These are phyloP conservation scores for Protosalanx chinensis DNA, from an alignment of 2,797 vertebrate species.

Conservation along the genomic window DNA sequence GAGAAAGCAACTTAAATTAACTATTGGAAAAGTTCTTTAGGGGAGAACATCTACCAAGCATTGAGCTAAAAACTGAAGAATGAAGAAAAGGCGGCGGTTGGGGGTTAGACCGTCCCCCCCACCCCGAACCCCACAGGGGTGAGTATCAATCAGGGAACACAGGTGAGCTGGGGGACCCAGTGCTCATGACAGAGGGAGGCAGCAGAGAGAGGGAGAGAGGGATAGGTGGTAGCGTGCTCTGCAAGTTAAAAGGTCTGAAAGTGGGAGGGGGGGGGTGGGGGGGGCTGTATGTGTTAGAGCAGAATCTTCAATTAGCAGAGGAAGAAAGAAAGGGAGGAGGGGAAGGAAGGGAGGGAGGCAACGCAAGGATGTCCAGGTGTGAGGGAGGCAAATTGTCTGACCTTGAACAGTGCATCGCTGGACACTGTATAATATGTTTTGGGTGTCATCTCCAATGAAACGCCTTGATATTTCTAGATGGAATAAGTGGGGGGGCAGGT, in stretches of 20 bases:
- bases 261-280: constrained; percentile 27
- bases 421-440: constrained; percentile 84
- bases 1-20: background rate
- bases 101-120: constrained; percentile 25
- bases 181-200: constrained; percentile 33
- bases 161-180: constrained; percentile 47
- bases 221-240: constrained; percentile 21
- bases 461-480: constrained; percentile 84
- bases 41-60: constrained; percentile 15
- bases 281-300: constrained; percentile 52
- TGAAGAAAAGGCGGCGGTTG: background rate
- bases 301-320: constrained; percentile 45
- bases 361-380: constrained; percentile 60
- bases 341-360: constrained; percentile 7
- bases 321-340: constrained; percentile 32
- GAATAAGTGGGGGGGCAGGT: constrained; percentile 73
- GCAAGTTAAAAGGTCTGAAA: constrained; percentile 53
- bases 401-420: constrained; percentile 82
- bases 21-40: constrained; percentile 13
- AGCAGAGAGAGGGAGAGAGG: constrained; percentile 24
- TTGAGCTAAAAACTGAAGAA: constrained; percentile 12
- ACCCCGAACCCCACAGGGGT: constrained; percentile 42
- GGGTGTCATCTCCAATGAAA: constrained; percentile 83
- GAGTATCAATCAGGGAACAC: constrained; percentile 35
- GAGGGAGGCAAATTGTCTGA: constrained; percentile 76